phyloP scores from a whole-genome alignment of 2,113 vertebrate genomes.

The Sminthopsis crassicaudata region DNA sequence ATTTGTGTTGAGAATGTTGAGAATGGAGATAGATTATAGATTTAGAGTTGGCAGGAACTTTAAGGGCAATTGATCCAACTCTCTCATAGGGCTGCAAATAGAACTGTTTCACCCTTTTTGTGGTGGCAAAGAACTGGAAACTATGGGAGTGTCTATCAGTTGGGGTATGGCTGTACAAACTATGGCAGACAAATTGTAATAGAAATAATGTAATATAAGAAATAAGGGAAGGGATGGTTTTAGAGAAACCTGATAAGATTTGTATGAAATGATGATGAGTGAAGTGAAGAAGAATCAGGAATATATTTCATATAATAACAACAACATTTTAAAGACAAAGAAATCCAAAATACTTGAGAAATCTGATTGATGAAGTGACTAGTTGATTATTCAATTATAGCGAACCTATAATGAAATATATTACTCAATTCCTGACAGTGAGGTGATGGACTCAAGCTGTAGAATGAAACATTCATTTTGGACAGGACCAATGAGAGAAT shows the following conservation, averaged over 20 bases:
- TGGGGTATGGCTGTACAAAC: neutral
- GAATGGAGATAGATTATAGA: neutral
- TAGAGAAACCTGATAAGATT: neutral
- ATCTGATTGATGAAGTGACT: neutral
- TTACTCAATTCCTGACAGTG: neutral
- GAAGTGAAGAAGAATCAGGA: neutral
- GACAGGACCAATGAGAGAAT: neutral
- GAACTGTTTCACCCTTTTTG: neutral
- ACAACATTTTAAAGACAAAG: neutral
- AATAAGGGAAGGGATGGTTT: neutral
- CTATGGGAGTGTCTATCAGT: neutral
- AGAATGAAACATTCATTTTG: neutral
- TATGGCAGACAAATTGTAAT: neutral
- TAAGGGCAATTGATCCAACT: neutral
- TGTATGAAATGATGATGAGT: neutral
- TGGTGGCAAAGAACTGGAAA: neutral
- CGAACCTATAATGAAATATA: neutral
- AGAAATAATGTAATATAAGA: neutral
- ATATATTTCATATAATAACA: neutral
- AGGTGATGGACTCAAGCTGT: neutral
- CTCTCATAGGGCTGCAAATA: neutral
- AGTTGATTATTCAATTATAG: neutral
- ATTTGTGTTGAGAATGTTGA: neutral
- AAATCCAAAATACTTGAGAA: neutral
- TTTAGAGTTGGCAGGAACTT: neutral